A percentile compares a stretch with the other conserved stretches of the same genome.
phyloP scores from a whole-genome alignment of 2,113 vertebrate genomes.

The Malurus melanocephalus region DNA sequence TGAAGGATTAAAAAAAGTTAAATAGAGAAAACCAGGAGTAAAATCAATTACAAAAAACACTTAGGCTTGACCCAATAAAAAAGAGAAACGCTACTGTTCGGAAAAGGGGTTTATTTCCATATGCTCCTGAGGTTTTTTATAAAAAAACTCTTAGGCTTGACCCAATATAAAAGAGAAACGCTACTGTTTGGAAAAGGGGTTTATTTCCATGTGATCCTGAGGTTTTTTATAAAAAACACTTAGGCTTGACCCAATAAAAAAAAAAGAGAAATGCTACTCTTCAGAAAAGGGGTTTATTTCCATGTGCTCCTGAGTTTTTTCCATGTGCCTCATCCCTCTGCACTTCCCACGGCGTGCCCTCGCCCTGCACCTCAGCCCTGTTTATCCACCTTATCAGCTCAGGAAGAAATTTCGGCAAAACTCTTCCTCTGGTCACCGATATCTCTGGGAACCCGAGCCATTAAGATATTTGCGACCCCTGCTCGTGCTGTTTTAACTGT shows the following conservation, averaged over 20 bases:
- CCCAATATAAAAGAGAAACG: background rate
- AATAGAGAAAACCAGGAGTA: background rate
- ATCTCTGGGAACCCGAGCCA: conserved; percentile 78
- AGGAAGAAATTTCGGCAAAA: conserved; percentile 76
- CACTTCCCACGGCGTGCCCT: background rate
- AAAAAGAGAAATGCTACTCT: no score
- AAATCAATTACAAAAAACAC: background rate
- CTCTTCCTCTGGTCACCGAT: conserved; percentile 75
- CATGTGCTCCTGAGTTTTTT: background rate
- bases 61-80: background rate
- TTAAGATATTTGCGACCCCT: conserved; percentile 81
- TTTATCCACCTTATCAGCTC: conserved; percentile 72
- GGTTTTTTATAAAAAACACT: background rate
- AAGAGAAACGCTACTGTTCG: no score
- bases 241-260: background rate
- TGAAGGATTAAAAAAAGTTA: background rate
- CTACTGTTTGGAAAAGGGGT: no score
- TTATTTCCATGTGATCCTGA: no score
- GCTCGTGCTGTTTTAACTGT: conserved; percentile 78
- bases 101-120: no score
- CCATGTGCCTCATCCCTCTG: background rate
- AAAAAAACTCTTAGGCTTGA: no score
- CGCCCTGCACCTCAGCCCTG: conserved; percentile 38
- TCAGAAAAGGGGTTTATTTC: no score
- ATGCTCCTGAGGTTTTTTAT: no score